Percentiles rank a stretch among this genome's conserved stretches.
Conservation (phyloP, 2,888 invertebrate genomes). For the Morpho helenor region DNA sequence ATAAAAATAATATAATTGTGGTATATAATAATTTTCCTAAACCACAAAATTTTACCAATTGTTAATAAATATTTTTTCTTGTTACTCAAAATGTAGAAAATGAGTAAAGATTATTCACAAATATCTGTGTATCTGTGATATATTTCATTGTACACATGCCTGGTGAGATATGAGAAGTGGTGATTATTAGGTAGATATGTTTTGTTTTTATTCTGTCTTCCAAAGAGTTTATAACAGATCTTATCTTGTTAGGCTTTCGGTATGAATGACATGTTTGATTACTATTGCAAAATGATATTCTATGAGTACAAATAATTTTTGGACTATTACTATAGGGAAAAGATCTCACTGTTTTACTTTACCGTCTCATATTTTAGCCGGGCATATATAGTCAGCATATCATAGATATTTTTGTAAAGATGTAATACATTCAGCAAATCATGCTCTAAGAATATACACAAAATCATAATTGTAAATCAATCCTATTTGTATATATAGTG, state of each 20-base stretch:
- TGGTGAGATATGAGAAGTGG: conserved; percentile 11
- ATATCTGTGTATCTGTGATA: conserved; percentile 43
- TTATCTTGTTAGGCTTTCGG: no score
- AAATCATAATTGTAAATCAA: conserved; percentile 5
- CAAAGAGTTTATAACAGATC: no score
- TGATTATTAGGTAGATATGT: neutral
- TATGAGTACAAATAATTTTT: no score
- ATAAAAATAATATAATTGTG: neutral
- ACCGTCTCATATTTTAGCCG: neutral
- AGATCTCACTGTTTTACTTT: no score
- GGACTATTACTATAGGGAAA: no score
- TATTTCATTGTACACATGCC: conserved; percentile 33
- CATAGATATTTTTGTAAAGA: conserved; percentile 33
- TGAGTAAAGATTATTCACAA: conserved; percentile 17
- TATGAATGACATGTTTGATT: no score
- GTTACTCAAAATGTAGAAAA: neutral
- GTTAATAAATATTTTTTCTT: neutral
- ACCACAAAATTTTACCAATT: neutral
- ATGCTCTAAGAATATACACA: conserved; percentile 14
- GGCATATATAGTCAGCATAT: neutral
- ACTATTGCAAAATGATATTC: no score
- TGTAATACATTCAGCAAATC: conserved; percentile 20
- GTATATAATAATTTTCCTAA: neutral
- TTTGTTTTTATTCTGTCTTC: conserved; percentile 3
- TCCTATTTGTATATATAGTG: conserved; percentile 1